Evolutionary conservation across 1,140 invertebrate species (phyloP).

Genomic region (Callitettix versicolor): DNA sequence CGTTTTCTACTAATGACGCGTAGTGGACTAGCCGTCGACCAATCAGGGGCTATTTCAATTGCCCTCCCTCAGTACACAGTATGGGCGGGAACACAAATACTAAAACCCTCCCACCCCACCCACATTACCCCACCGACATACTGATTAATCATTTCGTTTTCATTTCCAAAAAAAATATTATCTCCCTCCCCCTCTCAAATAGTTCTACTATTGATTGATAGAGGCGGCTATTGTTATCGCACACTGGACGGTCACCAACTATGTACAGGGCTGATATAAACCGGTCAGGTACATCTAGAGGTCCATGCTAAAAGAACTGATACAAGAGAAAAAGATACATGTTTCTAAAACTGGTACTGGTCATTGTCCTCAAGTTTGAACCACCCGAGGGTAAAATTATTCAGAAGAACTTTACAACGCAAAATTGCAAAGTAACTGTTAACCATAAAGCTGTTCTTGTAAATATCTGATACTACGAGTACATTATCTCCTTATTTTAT

Average conservation of each 20-base stretch:
- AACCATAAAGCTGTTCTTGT: no score
- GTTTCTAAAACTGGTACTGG: no score
- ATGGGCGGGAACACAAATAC: conserved; percentile 11
- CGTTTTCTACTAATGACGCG: conserved; percentile 1
- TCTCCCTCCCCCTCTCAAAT: conserved; percentile 2
- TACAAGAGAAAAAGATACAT: no score
- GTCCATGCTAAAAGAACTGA: no score
- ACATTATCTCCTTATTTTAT: no score
- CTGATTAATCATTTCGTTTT: conserved; percentile 16
- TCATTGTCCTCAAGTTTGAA: no score
- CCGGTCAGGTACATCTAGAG: no score
- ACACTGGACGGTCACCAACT: conserved; percentile 8
- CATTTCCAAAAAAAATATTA: conserved; percentile 1
- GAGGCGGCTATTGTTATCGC: background rate
- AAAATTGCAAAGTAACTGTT: no score
- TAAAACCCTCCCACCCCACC: background rate
- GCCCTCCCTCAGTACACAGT: background rate
- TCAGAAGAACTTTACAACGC: no score
- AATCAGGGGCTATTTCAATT: conserved; percentile 5
- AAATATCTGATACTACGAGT: no score
- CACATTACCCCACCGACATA: background rate
- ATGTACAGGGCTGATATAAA: background rate
- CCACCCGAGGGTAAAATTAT: no score
- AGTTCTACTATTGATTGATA: conserved; percentile 17
- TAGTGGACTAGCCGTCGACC: conserved; percentile 2